Percentiles rank a stretch among this genome's conserved stretches.
Evolutionary conservation across 1,140 invertebrate genomes (phyloP).

Genomic region (Proctacanthus coquilletti): DNA sequence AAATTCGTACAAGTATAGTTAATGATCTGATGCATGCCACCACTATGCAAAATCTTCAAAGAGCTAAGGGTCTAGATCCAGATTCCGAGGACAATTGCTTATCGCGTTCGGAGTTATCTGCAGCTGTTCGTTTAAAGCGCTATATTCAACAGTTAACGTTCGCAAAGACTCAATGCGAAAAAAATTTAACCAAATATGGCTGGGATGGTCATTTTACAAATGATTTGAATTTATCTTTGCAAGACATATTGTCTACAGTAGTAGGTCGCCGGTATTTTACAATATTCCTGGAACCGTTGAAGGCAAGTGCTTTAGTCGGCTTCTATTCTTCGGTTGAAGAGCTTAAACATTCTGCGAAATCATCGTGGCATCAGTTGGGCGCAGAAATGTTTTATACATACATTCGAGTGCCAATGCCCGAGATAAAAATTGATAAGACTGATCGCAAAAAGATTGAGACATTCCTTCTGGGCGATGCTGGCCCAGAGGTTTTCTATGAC

Average conservation of each 20-base stretch:
- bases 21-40: conserved; percentile 89
- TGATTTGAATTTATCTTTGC: conserved; percentile 40
- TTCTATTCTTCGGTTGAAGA: conserved; percentile 84
- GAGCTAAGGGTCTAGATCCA: conserved; percentile 61
- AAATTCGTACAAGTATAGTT: conserved; percentile 68
- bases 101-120: conserved; percentile 51
- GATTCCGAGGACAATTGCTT: conserved; percentile 43
- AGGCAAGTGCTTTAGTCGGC: conserved; percentile 61
- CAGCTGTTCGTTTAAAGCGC: conserved; percentile 52
- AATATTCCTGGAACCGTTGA: conserved; percentile 64
- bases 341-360: conserved; percentile 51
- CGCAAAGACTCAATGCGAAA: conserved; percentile 71
- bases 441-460: conserved; percentile 66
- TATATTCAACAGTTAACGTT: conserved; percentile 70
- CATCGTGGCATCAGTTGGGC: conserved; percentile 70
- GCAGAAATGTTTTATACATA: conserved; percentile 83
- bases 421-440: conserved; percentile 43
- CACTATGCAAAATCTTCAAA: conserved; percentile 74
- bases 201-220: conserved; percentile 60
- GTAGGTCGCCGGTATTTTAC: conserved; percentile 56
- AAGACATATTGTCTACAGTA: conserved; percentile 51
- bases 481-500: conserved; percentile 76
- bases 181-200: conserved; percentile 55
- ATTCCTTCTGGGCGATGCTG: conserved; percentile 64
- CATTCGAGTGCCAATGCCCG: conserved; percentile 57